A percentile compares a stretch with the other conserved stretches of the same genome.
Conservation (phyloP, 2,888 invertebrate species). For the Dendrolimus pini region DNA sequence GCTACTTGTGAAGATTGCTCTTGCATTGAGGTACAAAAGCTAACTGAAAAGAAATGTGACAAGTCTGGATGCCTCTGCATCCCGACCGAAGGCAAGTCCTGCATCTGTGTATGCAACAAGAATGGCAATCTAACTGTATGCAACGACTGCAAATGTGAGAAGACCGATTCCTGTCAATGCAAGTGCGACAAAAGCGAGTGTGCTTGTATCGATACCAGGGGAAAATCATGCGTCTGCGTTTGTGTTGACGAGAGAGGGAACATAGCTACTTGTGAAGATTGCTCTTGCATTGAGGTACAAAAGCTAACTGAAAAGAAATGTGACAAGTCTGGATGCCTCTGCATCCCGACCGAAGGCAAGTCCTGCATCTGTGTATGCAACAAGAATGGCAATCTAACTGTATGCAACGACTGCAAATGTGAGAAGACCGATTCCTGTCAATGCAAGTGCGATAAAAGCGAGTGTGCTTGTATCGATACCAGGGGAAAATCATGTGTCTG, state of each 20-base stretch:
- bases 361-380: constrained; percentile 26
- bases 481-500: constrained; percentile 23
- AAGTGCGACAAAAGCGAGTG: constrained; percentile 20
- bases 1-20: no score
- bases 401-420: constrained; percentile 27
- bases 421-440: constrained; percentile 11
- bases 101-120: constrained; percentile 25
- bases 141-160: constrained; percentile 23
- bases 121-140: constrained; percentile 19
- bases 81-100: constrained; percentile 20
- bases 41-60: no score
- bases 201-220: constrained; percentile 29
- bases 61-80: no score
- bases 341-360: constrained; percentile 22
- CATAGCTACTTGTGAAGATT: constrained; percentile 6
- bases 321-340: constrained; percentile 25
- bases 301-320: constrained; percentile 15
- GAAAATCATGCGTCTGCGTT: constrained; percentile 23
- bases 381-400: constrained; percentile 17
- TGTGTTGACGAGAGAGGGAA: constrained; percentile 21
- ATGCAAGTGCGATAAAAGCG: constrained; percentile 7
- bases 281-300: not conserved
- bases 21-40: no score
- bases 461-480: constrained; percentile 35
- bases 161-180: constrained; percentile 8